These are phyloP conservation scores for Spodoptera litura DNA, from an alignment of 1,140 invertebrate species.

Conservation along the genomic window DNA sequence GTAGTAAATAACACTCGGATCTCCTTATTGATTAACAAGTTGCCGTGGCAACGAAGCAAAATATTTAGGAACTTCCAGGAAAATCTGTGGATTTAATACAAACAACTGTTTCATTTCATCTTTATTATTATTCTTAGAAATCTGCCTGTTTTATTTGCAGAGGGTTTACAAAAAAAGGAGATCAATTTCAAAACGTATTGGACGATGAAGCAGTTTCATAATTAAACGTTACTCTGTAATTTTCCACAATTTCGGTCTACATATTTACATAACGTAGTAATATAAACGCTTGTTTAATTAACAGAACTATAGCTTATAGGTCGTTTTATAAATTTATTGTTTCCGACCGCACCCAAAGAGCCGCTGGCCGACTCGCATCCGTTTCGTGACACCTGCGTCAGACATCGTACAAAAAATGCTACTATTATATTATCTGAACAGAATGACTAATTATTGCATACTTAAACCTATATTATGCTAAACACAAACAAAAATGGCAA, in stretches of 20 bases:
- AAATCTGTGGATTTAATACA: neutral
- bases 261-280: conserved; percentile 29
- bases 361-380: conserved; percentile 34
- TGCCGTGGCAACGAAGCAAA: neutral
- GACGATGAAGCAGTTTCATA: neutral
- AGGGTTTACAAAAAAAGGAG: neutral
- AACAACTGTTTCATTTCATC: neutral
- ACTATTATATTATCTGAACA: conserved; percentile 21
- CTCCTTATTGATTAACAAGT: conserved; percentile 16
- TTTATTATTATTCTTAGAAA: neutral
- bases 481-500: neutral
- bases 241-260: conserved; percentile 2
- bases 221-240: neutral
- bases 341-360: conserved; percentile 47
- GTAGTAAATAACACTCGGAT: neutral
- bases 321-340: conserved; percentile 51
- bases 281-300: conserved; percentile 44
- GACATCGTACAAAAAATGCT: conserved; percentile 20
- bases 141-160: neutral
- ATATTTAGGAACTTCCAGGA: conserved; percentile 17
- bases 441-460: conserved; percentile 14
- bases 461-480: neutral
- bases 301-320: conserved; percentile 28
- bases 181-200: neutral
- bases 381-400: conserved; percentile 43